These are phyloP conservation scores for Squalus acanthias DNA, from an alignment of 2,797 vertebrate genomes.

Conservation along the genomic window DNA sequence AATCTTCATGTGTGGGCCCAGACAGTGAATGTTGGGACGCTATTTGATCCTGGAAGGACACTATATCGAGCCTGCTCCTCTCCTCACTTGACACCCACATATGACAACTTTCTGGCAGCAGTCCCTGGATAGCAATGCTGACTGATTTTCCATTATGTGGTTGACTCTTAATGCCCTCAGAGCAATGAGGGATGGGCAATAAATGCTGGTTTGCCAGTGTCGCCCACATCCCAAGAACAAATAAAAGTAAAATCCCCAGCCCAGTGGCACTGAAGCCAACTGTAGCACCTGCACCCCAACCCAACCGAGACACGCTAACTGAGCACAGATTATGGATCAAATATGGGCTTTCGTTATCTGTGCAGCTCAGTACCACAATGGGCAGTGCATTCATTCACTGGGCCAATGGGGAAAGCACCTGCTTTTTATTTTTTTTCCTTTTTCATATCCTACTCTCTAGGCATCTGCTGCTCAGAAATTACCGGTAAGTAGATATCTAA, in stretches of 20 bases:
- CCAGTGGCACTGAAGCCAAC: background rate
- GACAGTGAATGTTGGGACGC: background rate
- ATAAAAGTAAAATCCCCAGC: background rate
- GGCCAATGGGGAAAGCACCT: background rate
- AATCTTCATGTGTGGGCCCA: slow-evolving; percentile 2
- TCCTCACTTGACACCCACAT: background rate
- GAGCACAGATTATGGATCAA: background rate
- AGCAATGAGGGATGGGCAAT: background rate
- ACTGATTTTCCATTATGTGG: background rate
- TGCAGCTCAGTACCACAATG: background rate
- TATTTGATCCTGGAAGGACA: background rate
- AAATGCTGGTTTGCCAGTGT: background rate
- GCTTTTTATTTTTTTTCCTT: background rate
- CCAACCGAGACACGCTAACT: background rate
- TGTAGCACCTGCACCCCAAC: background rate
- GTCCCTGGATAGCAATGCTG: background rate
- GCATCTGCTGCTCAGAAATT: background rate
- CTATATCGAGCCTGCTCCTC: background rate
- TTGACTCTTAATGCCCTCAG: background rate
- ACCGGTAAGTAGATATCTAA: background rate
- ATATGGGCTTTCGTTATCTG: background rate
- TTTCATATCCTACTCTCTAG: background rate
- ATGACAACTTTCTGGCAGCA: slow-evolving; percentile 12
- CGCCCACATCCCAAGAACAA: background rate
- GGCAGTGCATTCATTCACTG: background rate